These are phyloP conservation scores for Leucophenga montana DNA, from an alignment of 2,888 invertebrate species.

Conservation along the genomic window DNA sequence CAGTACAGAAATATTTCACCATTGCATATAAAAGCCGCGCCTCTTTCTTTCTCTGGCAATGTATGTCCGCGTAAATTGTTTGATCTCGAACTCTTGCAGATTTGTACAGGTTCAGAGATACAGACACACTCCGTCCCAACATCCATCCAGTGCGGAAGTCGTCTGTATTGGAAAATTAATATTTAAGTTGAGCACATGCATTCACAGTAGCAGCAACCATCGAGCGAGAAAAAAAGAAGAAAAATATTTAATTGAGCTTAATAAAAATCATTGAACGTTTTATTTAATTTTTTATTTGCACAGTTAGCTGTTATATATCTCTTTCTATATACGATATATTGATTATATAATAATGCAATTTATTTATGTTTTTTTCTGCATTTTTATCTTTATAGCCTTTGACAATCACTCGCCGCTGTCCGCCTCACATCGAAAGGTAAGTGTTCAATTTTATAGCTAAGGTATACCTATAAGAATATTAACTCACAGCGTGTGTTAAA, in stretches of 20 bases:
- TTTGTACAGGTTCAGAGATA: constrained; percentile 28
- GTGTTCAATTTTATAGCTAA: too few relatives aligned
- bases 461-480: background rate
- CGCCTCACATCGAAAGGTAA: constrained; percentile 59
- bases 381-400: constrained; percentile 49
- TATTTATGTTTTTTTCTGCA: constrained; percentile 19
- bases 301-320: constrained; percentile 19
- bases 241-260: constrained; percentile 34
- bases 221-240: background rate
- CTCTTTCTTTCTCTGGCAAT: constrained; percentile 22
- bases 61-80: constrained; percentile 63
- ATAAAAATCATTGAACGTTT: constrained; percentile 25
- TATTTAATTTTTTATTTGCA: constrained; percentile 33
- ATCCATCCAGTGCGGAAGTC: constrained; percentile 2
- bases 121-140: too few relatives aligned
- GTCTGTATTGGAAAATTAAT: too few relatives aligned
- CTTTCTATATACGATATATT: constrained; percentile 18
- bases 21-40: constrained; percentile 11
- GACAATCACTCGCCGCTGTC: constrained; percentile 53
- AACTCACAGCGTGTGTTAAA: background rate
- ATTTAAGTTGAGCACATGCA: too few relatives aligned
- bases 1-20: too few relatives aligned
- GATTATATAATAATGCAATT: constrained; percentile 24
- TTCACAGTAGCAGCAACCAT: background rate
- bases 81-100: constrained; percentile 63